phyloP scores from a whole-genome alignment of 2,797 vertebrate genomes.

The Rhinatrema bivittatum region DNA sequence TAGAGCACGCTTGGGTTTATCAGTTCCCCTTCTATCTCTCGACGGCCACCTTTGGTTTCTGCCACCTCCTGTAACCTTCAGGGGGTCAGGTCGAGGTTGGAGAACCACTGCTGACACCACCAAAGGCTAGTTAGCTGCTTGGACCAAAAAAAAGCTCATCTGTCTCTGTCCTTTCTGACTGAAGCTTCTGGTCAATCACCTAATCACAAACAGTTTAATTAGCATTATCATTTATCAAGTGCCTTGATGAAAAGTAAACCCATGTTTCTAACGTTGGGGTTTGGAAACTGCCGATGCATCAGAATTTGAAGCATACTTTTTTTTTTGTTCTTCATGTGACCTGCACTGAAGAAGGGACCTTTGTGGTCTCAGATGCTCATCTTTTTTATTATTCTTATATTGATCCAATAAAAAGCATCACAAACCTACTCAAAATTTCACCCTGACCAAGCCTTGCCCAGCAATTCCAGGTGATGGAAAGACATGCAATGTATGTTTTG shows the following conservation, averaged over 20 bases:
- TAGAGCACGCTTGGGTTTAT: no score
- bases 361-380: no score
- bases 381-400: no score
- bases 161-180: conserved; percentile 1
- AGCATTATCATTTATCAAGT: conserved; percentile 80
- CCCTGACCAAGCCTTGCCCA: conserved; percentile 23
- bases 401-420: no score
- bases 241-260: conserved; percentile 78
- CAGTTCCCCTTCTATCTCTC: no score
- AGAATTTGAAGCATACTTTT: conserved; percentile 40
- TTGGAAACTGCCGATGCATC: conserved; percentile 42
- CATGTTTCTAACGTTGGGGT: conserved; percentile 40
- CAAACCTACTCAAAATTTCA: no score
- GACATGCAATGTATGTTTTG: conserved; percentile 10
- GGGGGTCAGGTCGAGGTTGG: background rate
- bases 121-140: background rate
- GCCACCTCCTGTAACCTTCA: background rate
- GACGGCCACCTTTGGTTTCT: background rate
- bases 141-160: conserved; percentile 24
- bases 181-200: conserved; percentile 2
- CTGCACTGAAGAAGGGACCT: no score
- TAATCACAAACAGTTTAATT: conserved; percentile 27
- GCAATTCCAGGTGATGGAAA: conserved; percentile 28
- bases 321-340: no score
- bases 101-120: background rate